Evolutionary conservation across 1,140 invertebrate species (phyloP), one percentile per base, ranked within the genome.

Genomic region (Proctacanthus coquilletti): DNA sequence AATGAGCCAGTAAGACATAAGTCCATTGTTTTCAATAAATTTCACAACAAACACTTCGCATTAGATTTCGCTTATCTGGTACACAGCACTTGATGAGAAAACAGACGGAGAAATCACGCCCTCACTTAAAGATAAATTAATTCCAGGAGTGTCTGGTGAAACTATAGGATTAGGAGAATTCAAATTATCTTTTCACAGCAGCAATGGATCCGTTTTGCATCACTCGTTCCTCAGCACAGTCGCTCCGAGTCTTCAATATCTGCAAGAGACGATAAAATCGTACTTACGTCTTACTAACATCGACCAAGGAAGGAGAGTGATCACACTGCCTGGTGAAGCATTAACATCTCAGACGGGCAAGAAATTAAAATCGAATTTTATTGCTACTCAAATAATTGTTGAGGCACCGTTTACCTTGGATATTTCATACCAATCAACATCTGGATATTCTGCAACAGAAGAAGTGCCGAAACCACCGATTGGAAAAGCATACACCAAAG

Each of bases 371-470:
- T 72, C 83, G 0, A 93, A 93, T 61, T 84, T 93, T 44, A 71
- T 92, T 10, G 84, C 79, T 2, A 77, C 74, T 15, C 81, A 86
- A 60, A 65, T 93, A 34, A 78, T 82, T 2, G 77, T 75, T 1
- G 76, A 75, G 48, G 65, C 84, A 2, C 87, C 89, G 1, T 85
- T 91, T 49, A 71, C 78, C 17, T 64, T 95, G 39, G 89, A 95
- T 53, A 65, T 94, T 0, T 72, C 79, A 8, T 95, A 81, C 56
- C 80, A 91, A 48, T 86, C 83, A 0, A 75, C 69, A 1, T 61
- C 63, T 5, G 54, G 46, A 1, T 54, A 48, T 21, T 46, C 50
- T 0, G 23, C 50, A 11, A 47, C 47, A 18, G 45, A 50, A 6
- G 42, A 41, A 2, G 46, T 55, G 35, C 49, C 61, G 0, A 50